Evolutionary conservation across 2,888 invertebrate genomes (phyloP).

Genomic region (Apamea epomidion): DNA sequence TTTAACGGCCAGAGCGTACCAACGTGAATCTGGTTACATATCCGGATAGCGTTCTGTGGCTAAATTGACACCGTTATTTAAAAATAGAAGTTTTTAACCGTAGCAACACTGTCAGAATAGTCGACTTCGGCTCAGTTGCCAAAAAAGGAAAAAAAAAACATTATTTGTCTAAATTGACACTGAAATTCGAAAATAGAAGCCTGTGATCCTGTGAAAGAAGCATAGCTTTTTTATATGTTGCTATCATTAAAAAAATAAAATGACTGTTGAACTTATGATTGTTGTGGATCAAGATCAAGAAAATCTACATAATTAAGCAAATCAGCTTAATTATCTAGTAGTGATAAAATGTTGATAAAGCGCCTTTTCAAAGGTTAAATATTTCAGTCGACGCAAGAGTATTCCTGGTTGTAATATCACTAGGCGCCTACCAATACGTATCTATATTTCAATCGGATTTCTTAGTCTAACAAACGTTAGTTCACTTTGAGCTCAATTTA

Average conservation of each 20-base stretch:
- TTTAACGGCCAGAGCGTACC: not conserved
- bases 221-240: not conserved
- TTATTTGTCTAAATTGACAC: not conserved
- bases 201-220: not conserved
- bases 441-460: not conserved
- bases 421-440: constrained; percentile 30
- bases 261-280: not conserved
- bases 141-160: not conserved
- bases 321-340: not conserved
- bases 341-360: not conserved
- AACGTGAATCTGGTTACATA: constrained; percentile 30
- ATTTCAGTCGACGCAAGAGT: not conserved
- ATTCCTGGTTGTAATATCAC: not conserved
- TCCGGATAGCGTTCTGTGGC: constrained; percentile 36
- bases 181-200: not conserved
- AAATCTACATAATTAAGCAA: not conserved
- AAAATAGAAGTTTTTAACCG: constrained; percentile 13
- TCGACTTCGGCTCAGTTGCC: not conserved
- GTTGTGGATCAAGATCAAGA: not conserved
- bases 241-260: not conserved
- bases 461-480: not conserved
- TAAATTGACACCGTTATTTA: constrained; percentile 25
- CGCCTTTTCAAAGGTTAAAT: constrained; percentile 36
- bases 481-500: not conserved
- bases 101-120: not conserved